Percentiles rank a stretch among this genome's conserved stretches.
Conservation (phyloP, 2,113 vertebrate genomes). For the Scartelaos histophorus region DNA sequence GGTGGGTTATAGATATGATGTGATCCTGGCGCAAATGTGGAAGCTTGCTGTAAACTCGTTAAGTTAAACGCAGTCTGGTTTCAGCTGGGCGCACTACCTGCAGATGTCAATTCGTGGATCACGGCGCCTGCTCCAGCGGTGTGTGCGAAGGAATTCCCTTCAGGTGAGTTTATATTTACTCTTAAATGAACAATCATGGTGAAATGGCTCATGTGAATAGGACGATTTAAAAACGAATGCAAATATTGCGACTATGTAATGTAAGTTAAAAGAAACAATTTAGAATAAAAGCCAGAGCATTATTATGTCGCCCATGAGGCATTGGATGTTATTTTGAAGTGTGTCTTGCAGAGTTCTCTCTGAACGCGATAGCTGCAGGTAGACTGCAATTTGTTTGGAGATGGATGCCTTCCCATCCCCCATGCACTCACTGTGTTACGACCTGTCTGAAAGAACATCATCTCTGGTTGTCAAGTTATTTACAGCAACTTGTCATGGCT, state of each 20-base stretch:
- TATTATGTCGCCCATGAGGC: neutral
- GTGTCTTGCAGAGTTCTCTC: slow-evolving; percentile 39
- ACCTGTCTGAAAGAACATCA: slow-evolving; percentile 59
- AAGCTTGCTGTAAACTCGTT: slow-evolving; percentile 47
- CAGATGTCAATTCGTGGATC: slow-evolving; percentile 40
- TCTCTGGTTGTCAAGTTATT: slow-evolving; percentile 60
- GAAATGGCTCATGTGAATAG: neutral
- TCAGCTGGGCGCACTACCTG: slow-evolving; percentile 54
- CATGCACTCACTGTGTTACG: slow-evolving; percentile 42
- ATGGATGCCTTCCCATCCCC: slow-evolving; percentile 54
- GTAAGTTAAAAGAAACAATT: neutral
- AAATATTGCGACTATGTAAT: neutral
- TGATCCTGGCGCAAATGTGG: slow-evolving; percentile 21
- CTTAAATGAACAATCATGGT: neutral
- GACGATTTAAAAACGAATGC: neutral
- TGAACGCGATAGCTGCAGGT: slow-evolving; percentile 60
- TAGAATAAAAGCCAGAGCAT: neutral
- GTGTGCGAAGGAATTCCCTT: slow-evolving; percentile 11
- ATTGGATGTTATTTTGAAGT: neutral
- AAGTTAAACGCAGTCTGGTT: slow-evolving; percentile 44
- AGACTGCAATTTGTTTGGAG: slow-evolving; percentile 42
- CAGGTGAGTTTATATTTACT: slow-evolving; percentile 25
- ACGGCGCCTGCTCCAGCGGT: slow-evolving; percentile 14
- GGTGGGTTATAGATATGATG: slow-evolving; percentile 19
- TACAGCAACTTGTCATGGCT: slow-evolving; percentile 52